Evolutionary conservation across 53 echinoderm and acorn worm species (phyloP), one percentile per base, ranked within the genome.

Genomic region (Temnopleurus reevesii): DNA sequence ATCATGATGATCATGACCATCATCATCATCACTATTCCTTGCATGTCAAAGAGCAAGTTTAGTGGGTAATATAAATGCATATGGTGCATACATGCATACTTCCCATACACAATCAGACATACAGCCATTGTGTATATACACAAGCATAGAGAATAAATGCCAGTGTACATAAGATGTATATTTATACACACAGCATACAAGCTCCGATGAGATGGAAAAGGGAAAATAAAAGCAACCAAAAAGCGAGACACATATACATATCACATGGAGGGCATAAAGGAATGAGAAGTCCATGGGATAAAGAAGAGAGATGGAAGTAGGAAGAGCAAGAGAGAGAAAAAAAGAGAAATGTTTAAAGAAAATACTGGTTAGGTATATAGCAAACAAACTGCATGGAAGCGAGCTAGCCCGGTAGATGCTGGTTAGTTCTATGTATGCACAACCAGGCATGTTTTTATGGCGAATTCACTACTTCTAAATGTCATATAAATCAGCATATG

Each of bases 401-500:
- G 19, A 38, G 71, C 34, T 38, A 24, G 36, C 12, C 35, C 35
- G 76, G 19, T 44, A 34, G 81, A 51, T 8, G 85, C 59, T 59
- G 60, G 85, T 43, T 60, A 45, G 85, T 61, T 60, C 23, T 60
- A 44, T 60, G 85, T 59, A 59, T 59, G 61, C 49, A 49, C 41
- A 61, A 59, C 85, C 61, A 85, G 61, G 85, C 60, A 58, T 85
- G 85, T 87, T 87, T 87, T 87, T 87, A 87, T 66, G 88, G 54
- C 49, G 88, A 87, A 87, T 87, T 53, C 36, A 65, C 26, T 46
- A 36, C 51, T 66, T 87, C 88, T 87, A 87, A 87, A 87, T 87
- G 88, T 87, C 88, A 87, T 87, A 87, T 87, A 65, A 87, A 87
- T 87, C 88, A 87, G 53, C 88, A 87, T 87, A 87, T 71, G 88